Base-by-base conservation (phyloP, 1,140 invertebrate species). In the Zelostemma sp. region DNA sequence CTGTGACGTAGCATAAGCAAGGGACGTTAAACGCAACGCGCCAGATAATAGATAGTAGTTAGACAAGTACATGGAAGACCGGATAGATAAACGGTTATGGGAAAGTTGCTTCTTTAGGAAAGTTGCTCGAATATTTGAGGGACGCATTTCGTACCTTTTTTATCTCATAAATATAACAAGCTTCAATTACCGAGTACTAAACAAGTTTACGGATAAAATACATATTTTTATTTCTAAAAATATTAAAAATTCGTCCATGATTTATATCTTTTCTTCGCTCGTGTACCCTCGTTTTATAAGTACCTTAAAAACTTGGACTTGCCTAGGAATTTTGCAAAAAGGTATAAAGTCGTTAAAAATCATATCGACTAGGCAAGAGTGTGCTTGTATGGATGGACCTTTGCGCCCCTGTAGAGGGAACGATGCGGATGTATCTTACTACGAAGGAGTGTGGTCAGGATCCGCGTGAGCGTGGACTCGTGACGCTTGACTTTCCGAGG, bases 381-480 rank as follows among this genome's bases (percentile, higher is more conserved):
- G n/a, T n/a, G n/a, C n/a, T n/a, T n/a, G 25, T 28, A 28, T 3
- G 25, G 25, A 28, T 28, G 55, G 55, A 58, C 46, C 53, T 56
- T 56, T 56, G 41, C 53, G 53, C 53, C 53, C 43, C 53, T 47
- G 53, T 47, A 47, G 14, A 17, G 43, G 46, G 17, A 31, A 19
- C 21, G 40, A 56, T 35, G 55, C 55, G 43, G 54, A 56, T 56
- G 54, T 56, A 48, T 18, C 31, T 8, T 43, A 14, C 15, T 21
- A 11, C 33, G 18, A 17, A 45, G 35, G 51, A 56, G 31, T 5
- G 16, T 28, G 47, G 35, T 41, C 56, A 50, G 50, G 59, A 53
- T 51, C 53, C 62, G 56, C 71, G 51, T 70, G 68, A 70, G 70
- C 64, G 60, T 46, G 59, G 43, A 68, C 62, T 73, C 71, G 68